Evolutionary conservation across 1,140 invertebrate species (phyloP).

Genomic region (Aradophagus sp.): DNA sequence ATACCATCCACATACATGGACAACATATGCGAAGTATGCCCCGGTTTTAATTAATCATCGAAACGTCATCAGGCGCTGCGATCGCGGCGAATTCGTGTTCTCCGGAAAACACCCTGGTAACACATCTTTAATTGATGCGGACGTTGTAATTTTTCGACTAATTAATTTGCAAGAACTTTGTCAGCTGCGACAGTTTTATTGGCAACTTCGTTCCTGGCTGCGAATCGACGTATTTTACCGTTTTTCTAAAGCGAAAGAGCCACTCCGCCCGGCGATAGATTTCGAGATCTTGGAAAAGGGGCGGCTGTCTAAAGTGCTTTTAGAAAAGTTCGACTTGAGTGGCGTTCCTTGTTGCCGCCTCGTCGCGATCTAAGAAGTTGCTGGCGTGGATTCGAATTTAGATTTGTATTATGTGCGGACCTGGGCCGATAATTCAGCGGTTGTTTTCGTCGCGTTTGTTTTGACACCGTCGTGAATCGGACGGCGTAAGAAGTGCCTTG

Average conservation of each 20-base stretch:
- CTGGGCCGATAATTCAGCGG: constrained; percentile 19
- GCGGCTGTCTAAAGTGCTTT: constrained; percentile 48
- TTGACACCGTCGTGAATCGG: constrained; percentile 12
- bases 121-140: constrained; percentile 44
- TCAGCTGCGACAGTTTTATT: too few relatives aligned
- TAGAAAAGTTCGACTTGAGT: constrained; percentile 55
- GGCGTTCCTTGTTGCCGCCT: constrained; percentile 52
- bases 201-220: too few relatives aligned
- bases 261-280: constrained; percentile 27
- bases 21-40: constrained; percentile 48
- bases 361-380: constrained; percentile 30
- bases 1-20: constrained; percentile 54
- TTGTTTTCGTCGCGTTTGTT: constrained; percentile 25
- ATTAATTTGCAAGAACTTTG: too few relatives aligned
- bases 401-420: constrained; percentile 18
- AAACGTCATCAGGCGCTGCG: constrained; percentile 43
- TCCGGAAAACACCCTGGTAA: constrained; percentile 21
- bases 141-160: constrained; percentile 23
- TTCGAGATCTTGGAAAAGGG: constrained; percentile 26
- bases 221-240: too few relatives aligned
- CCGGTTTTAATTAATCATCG: constrained; percentile 54
- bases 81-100: constrained; percentile 39
- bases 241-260: too few relatives aligned
- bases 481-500: constrained; percentile 1
- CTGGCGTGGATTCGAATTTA: constrained; percentile 33